A percentile compares a stretch with the other conserved stretches of the same genome.
Evolutionary conservation across 2,113 vertebrate species (phyloP).

Genomic region (Tapirus terrestris): DNA sequence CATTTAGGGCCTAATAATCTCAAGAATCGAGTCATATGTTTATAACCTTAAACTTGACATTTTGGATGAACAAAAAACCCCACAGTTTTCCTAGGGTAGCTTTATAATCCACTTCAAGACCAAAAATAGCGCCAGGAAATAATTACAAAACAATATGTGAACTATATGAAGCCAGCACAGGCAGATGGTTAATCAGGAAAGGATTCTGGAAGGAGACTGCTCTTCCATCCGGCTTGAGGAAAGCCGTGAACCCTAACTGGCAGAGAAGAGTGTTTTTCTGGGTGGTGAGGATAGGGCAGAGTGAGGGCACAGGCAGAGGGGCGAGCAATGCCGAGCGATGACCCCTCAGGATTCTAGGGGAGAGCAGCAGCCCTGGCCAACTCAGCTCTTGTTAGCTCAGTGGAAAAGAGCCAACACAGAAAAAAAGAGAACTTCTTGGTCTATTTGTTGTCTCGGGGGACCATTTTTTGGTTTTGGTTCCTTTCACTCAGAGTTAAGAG

Average conservation of each 20-base stretch:
- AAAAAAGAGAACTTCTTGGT: constrained; percentile 27
- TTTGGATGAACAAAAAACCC: not conserved
- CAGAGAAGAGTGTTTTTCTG: not conserved
- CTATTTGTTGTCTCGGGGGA: not conserved
- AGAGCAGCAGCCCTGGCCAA: not conserved
- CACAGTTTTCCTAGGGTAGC: not conserved
- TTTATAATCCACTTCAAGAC: not conserved
- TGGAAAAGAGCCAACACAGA: not conserved
- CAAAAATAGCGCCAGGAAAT: constrained; percentile 38
- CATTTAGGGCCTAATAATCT: not conserved
- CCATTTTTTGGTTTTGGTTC: constrained; percentile 67
- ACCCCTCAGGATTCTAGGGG: not conserved
- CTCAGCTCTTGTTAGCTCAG: constrained; percentile 6
- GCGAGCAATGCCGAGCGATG: fast-evolving
- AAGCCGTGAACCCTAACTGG: not conserved
- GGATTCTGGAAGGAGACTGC: not conserved
- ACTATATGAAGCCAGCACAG: not conserved
- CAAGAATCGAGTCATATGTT: not conserved
- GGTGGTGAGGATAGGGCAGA: not conserved
- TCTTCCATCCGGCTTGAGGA: not conserved
- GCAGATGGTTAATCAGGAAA: not conserved
- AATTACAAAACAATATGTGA: constrained; percentile 16
- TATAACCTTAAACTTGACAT: not conserved
- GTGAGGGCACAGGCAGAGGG: not conserved
- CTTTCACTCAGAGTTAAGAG: not conserved